Base-by-base conservation (phyloP, 1,140 invertebrate species). In the Pseudomyrmex flavicornis region DNA sequence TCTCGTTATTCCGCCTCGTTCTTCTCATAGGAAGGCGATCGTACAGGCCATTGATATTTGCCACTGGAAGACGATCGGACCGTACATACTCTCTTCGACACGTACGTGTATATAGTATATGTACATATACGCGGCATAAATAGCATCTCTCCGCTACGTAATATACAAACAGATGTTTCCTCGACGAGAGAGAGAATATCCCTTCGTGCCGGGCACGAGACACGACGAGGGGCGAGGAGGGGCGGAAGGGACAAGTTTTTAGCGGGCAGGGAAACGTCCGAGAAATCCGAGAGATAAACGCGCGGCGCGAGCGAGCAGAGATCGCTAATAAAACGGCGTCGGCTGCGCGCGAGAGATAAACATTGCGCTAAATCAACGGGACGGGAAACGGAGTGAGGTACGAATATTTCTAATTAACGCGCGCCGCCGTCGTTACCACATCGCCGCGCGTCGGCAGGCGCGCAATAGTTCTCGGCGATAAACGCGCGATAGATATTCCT, bases 341-440 rank as follows among this genome's bases (percentile, higher is more conserved):
- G n/a, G 10, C n/a, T 54, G 54, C 70, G 20, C 52, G 7, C 20
- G 65, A 7, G 68, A 35, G 68, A 79, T 77, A 68, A 70, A 58
- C 61, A 61, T 83, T 72, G 86, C 68, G 62, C 61, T 87, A 87
- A 84, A 87, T 87, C 85, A 87, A 83, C 85, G 0, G 44, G 56
- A 50, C 61, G 62, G 85, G 73, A 86, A 61, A 50, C 68, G 17
- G 80, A 69, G 52, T 50, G 75, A 15, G 20, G 46, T 83, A 63
- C 85, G 74, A 87, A 88, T 88, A 88, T 87, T 87, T 88, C 74
- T 88, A 88, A 88, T 87, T 88, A 88, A 88, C 82, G 85, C 61
- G 85, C 61, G 65, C 62, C 70, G 58, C 68, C 58, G 35, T 35
- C 35, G 35, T 88, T 88, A 75, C 74, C 48, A 56, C 61, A 65